Conservation (phyloP, 2,113 vertebrate species). For the Oplegnathus fasciatus region DNA sequence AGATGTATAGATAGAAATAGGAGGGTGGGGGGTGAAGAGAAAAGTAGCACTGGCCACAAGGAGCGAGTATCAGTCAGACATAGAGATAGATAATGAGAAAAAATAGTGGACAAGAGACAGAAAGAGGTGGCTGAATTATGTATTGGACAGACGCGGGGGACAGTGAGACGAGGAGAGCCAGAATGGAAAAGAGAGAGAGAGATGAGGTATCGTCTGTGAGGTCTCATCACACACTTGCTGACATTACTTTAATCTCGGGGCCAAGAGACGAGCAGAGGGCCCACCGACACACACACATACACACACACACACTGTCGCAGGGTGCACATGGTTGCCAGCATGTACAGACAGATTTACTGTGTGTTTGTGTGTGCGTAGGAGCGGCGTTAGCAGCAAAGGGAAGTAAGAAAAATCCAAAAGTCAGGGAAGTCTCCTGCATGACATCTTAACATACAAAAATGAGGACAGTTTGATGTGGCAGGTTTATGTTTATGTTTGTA, state of each 20-base stretch:
- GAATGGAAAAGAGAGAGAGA: slow-evolving; percentile 66
- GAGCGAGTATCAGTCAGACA: slow-evolving; percentile 59
- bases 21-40: not conserved
- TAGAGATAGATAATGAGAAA: slow-evolving; percentile 65
- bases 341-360: slow-evolving; percentile 47
- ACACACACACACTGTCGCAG: slow-evolving; percentile 29
- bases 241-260: slow-evolving; percentile 78
- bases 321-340: slow-evolving; percentile 30
- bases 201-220: slow-evolving; percentile 78
- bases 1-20: slow-evolving; percentile 53
- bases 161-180: slow-evolving; percentile 61
- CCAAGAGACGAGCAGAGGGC: slow-evolving; percentile 71
- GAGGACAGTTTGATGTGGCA: slow-evolving; percentile 64
- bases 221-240: slow-evolving; percentile 83
- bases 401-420: slow-evolving; percentile 4
- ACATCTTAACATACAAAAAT: slow-evolving; percentile 46
- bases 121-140: slow-evolving; percentile 74
- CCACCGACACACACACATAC: slow-evolving; percentile 39
- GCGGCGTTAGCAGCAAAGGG: not conserved
- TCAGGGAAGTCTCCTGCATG: slow-evolving; percentile 33
- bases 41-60: slow-evolving; percentile 31
- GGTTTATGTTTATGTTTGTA: slow-evolving; percentile 47
- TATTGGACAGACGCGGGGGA: slow-evolving; percentile 66
- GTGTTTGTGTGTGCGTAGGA: slow-evolving; percentile 18
- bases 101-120: slow-evolving; percentile 61